Conservation (phyloP, 37 sponge, comb jelly and placozoan species). For the Chondrilla cf. caribensis region DNA sequence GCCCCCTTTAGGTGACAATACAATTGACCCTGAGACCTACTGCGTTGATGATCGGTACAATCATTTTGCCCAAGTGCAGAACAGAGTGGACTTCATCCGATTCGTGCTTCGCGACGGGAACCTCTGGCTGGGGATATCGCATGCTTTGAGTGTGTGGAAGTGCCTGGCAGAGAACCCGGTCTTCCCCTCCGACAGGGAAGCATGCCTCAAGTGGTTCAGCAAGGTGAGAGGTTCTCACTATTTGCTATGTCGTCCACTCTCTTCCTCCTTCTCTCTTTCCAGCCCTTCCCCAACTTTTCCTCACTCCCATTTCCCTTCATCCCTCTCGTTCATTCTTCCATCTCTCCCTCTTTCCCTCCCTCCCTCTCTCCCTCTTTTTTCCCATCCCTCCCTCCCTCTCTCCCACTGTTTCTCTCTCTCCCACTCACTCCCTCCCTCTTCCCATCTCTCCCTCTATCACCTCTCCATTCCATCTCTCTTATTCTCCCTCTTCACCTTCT, state of each 20-base stretch:
- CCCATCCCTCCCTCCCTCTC: no score
- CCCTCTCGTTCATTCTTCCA: no score
- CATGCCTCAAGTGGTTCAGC: constrained; percentile 88
- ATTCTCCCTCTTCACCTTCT: no score
- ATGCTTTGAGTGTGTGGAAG: constrained; percentile 79
- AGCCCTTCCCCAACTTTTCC: no score
- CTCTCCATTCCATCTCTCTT: no score
- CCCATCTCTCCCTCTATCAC: no score
- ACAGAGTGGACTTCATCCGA: constrained; percentile 69
- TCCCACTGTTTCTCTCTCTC: no score
- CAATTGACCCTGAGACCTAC: constrained; percentile 52
- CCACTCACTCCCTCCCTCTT: no score
- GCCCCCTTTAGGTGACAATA: neutral
- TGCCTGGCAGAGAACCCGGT: constrained; percentile 72
- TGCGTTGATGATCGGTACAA: constrained; percentile 64
- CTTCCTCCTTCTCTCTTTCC: no score
- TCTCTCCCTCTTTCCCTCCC: no score
- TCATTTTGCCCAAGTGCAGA: constrained; percentile 60
- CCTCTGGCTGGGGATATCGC: constrained; percentile 76
- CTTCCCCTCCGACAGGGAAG: constrained; percentile 72
- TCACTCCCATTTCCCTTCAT: no score
- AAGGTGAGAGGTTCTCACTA: constrained; percentile 44
- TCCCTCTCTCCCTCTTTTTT: no score
- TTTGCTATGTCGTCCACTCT: neutral
- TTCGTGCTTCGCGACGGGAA: constrained; percentile 87